These are phyloP conservation scores for Chionodraco myersi DNA, from an alignment of 2,113 vertebrate species.

Conservation along the genomic window DNA sequence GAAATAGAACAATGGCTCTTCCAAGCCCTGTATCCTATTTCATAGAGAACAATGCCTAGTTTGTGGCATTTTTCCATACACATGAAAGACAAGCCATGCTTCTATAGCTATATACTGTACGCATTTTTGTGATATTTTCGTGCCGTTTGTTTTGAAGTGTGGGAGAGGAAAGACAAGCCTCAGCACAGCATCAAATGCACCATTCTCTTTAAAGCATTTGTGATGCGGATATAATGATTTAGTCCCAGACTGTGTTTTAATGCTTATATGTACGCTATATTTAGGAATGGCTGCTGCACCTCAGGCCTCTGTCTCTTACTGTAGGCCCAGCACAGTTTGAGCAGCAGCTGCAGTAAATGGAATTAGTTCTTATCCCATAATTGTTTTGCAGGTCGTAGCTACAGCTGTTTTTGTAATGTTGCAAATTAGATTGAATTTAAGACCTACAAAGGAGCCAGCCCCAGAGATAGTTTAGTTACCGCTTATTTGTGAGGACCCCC, in stretches of 20 bases:
- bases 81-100: constrained; percentile 69
- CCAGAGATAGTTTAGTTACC: constrained; percentile 17
- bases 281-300: constrained; percentile 40
- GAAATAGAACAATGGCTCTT: constrained; percentile 81
- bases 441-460: constrained; percentile 10
- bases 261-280: constrained; percentile 25
- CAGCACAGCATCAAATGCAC: constrained; percentile 66
- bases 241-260: constrained; percentile 50
- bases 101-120: constrained; percentile 61
- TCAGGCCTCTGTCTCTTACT: background rate
- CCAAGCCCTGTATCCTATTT: constrained; percentile 69
- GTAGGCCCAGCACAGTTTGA: constrained; percentile 2
- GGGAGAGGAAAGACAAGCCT: constrained; percentile 57
- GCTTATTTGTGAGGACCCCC: constrained; percentile 18
- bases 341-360: constrained; percentile 17
- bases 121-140: constrained; percentile 73
- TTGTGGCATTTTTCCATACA: constrained; percentile 76
- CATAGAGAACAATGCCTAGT: constrained; percentile 76
- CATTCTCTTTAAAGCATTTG: constrained; percentile 55
- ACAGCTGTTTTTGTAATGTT: constrained; percentile 10
- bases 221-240: constrained; percentile 56
- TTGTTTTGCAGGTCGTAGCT: constrained; percentile 15
- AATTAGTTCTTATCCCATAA: background rate
- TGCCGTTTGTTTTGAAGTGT: constrained; percentile 71
- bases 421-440: constrained; percentile 34